Percentiles rank a stretch among this genome's conserved stretches.
phyloP scores from a whole-genome alignment of 2,113 vertebrate genomes.

The Stigmatopora argus region DNA sequence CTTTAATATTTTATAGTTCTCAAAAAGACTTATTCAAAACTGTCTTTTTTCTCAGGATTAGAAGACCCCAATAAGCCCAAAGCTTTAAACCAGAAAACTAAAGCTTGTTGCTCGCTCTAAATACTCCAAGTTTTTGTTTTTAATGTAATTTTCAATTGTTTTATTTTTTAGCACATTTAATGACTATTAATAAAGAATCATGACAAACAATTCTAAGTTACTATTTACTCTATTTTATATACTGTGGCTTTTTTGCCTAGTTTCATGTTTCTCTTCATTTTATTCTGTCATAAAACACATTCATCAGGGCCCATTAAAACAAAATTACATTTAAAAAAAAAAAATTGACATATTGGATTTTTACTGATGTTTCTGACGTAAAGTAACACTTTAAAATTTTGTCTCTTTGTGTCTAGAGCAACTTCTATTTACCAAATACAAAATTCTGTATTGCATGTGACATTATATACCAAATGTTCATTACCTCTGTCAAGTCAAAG shows the following conservation, averaged over 20 bases:
- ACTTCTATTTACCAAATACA: background rate
- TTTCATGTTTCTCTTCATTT: too few species aligned
- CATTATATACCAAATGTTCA: background rate
- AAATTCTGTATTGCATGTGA: background rate
- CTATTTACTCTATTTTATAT: background rate
- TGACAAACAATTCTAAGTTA: background rate
- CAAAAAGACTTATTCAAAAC: constrained; percentile 56
- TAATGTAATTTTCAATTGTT: constrained; percentile 6
- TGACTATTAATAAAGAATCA: background rate
- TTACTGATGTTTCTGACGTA: too few species aligned
- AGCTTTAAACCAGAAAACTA: constrained; percentile 30
- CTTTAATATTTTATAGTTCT: constrained; percentile 44
- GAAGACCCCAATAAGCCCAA: constrained; percentile 35
- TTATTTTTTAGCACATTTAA: constrained; percentile 1
- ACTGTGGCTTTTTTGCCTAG: background rate
- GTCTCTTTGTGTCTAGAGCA: too few species aligned
- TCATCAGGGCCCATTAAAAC: too few species aligned
- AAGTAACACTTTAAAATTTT: too few species aligned
- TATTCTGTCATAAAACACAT: too few species aligned
- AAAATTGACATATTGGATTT: too few species aligned
- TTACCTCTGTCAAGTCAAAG: too few species aligned
- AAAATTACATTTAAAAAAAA: too few species aligned
- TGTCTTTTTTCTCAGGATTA: constrained; percentile 48
- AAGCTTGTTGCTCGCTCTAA: constrained; percentile 18
- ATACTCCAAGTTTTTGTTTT: constrained; percentile 26